Percentiles rank a stretch among this genome's conserved stretches.
These are phyloP conservation scores for Candoia aspera DNA, from an alignment of 2,113 vertebrate genomes.

Conservation along the genomic window DNA sequence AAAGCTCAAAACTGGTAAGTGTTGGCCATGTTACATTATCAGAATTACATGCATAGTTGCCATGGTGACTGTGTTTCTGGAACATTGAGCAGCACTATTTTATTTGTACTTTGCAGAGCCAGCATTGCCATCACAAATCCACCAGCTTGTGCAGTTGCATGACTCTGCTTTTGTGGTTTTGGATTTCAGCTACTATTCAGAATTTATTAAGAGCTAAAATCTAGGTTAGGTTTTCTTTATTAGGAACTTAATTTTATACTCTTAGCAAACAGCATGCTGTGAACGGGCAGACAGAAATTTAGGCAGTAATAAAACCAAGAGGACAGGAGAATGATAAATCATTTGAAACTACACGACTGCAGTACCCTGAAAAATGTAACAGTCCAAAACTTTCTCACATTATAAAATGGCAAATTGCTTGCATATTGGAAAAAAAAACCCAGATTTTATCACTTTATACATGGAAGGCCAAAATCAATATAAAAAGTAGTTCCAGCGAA, in stretches of 20 bases:
- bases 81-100: not conserved
- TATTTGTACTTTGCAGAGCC: slow-evolving; percentile 5
- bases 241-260: not conserved
- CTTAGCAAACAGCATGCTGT: accelerated
- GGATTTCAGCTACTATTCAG: not conserved
- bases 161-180: not conserved
- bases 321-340: not conserved
- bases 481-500: accelerated
- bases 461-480: not conserved
- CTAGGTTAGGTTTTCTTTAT: accelerated
- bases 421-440: not conserved
- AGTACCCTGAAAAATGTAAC: not conserved
- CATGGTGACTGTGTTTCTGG: not conserved
- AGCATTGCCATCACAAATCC: not conserved
- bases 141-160: not conserved
- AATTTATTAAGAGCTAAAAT: not conserved
- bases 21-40: not conserved
- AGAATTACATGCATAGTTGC: slow-evolving; percentile 12
- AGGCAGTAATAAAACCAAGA: not conserved
- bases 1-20: not conserved
- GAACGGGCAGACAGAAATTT: not conserved
- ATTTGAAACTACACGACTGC: not conserved
- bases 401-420: not conserved
- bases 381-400: not conserved
- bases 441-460: not conserved